phyloP scores from a whole-genome alignment of 2,888 invertebrate species.

The Corbicula japonica region DNA sequence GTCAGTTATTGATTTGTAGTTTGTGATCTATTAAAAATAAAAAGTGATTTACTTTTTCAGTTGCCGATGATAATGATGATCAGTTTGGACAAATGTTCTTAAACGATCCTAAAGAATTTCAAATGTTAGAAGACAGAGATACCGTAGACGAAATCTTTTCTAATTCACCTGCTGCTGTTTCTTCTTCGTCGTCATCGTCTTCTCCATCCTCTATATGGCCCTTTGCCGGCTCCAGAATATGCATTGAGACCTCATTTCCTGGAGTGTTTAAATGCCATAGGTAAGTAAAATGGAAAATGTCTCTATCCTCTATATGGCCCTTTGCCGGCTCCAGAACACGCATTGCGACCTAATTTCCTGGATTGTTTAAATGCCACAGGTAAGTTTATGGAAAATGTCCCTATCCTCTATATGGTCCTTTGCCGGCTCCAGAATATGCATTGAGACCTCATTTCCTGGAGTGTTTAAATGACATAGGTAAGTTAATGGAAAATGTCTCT shows the following conservation, averaged over 20 bases:
- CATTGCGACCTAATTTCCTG: not conserved
- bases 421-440: not conserved
- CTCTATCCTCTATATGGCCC: not conserved
- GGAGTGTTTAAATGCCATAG: conserved; percentile 72
- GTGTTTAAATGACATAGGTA: too few relatives aligned
- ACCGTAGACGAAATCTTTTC: conserved; percentile 43
- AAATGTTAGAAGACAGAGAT: conserved; percentile 36
- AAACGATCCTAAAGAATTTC: conserved; percentile 47
- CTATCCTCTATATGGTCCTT: not conserved
- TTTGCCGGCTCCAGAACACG: not conserved
- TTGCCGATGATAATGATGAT: conserved; percentile 53
- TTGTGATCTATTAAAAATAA: too few relatives aligned
- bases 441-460: not conserved
- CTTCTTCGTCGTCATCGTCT: conserved; percentile 31
- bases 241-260: conserved; percentile 68
- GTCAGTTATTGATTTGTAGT: too few relatives aligned
- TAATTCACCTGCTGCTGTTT: conserved; percentile 19
- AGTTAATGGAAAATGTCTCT: too few relatives aligned
- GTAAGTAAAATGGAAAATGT: conserved; percentile 38
- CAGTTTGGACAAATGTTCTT: conserved; percentile 51
- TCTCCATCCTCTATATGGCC: conserved; percentile 34
- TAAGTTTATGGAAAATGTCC: not conserved
- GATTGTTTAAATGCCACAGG: not conserved
- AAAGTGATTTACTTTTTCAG: conserved; percentile 44
- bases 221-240: conserved; percentile 49